Evolutionary conservation across 2,113 vertebrate genomes (phyloP).

Genomic region (Enhydra lutris): DNA sequence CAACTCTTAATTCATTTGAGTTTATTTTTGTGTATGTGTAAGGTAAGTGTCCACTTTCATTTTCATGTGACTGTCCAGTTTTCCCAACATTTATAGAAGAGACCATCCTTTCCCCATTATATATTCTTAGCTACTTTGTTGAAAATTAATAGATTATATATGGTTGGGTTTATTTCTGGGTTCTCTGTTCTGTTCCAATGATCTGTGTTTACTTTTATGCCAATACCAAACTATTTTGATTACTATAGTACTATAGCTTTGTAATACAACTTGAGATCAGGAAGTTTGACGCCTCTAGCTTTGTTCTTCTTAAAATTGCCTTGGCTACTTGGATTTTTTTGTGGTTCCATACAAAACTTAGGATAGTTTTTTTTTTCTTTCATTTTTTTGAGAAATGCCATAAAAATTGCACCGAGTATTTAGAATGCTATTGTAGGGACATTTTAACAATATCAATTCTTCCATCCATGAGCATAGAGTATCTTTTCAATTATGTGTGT

Average conservation of each 20-base stretch:
- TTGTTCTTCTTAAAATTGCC: background rate
- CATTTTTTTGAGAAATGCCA: background rate
- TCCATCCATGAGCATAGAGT: background rate
- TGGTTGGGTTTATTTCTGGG: background rate
- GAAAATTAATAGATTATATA: background rate
- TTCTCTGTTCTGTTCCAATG: background rate
- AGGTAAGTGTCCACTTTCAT: background rate
- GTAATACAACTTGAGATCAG: background rate
- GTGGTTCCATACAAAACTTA: background rate
- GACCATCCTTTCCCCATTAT: background rate
- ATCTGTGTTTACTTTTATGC: background rate
- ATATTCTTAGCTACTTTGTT: background rate
- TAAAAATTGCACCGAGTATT: background rate
- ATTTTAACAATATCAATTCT: background rate
- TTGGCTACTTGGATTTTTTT: background rate
- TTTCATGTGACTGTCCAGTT: background rate
- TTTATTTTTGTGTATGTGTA: background rate
- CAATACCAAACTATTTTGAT: background rate
- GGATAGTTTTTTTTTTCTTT: background rate
- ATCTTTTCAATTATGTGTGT: background rate
- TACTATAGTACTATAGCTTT: background rate
- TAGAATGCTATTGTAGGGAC: background rate
- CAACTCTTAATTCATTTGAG: background rate
- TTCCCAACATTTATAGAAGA: background rate
- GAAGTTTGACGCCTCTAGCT: background rate